Percentiles rank a stretch among this genome's conserved stretches.
Conservation (phyloP, 1,140 invertebrate genomes). For the Lasaia peninsularis region DNA sequence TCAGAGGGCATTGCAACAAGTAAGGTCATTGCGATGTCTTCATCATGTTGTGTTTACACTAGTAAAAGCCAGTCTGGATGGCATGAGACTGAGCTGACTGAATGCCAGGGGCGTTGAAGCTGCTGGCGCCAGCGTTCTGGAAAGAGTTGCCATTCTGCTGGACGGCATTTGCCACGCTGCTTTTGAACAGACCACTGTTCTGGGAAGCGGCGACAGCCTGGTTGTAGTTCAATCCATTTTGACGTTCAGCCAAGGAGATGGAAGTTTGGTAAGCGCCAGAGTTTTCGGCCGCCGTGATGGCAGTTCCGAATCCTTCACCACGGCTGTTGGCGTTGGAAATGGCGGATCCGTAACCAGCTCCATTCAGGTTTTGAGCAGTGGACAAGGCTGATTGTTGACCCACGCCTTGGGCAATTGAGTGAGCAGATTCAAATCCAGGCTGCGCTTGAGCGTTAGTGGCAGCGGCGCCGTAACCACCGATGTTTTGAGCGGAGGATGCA, state of each 20-base stretch:
- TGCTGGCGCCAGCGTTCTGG: conserved; percentile 51
- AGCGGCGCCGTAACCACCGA: not conserved
- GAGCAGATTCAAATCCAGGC: conserved; percentile 1
- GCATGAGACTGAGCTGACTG: conserved; percentile 53
- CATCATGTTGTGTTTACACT: not conserved
- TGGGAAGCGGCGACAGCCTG: conserved; percentile 30
- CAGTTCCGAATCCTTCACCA: conserved; percentile 13
- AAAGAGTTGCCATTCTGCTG: conserved; percentile 38
- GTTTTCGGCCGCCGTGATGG: conserved; percentile 17
- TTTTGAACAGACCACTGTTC: conserved; percentile 40
- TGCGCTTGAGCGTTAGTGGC: not conserved
- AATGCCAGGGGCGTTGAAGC: conserved; percentile 52
- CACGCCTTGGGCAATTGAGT: not conserved
- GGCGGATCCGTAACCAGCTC: conserved; percentile 24
- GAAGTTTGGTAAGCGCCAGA: conserved; percentile 9
- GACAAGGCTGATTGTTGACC: conserved; percentile 17
- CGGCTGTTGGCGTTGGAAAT: conserved; percentile 20
- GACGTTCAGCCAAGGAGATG: conserved; percentile 13
- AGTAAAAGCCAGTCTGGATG: conserved; percentile 49
- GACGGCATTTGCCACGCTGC: conserved; percentile 44
- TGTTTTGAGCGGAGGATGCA: conserved; percentile 20
- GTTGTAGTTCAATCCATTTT: conserved; percentile 11
- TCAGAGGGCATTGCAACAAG: conserved; percentile 2
- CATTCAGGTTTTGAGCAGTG: conserved; percentile 19
- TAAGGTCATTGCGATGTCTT: not conserved